Evolutionary conservation across 35 echinoderm and acorn worm species (phyloP).

Genomic region (Amphiura filiformis): DNA sequence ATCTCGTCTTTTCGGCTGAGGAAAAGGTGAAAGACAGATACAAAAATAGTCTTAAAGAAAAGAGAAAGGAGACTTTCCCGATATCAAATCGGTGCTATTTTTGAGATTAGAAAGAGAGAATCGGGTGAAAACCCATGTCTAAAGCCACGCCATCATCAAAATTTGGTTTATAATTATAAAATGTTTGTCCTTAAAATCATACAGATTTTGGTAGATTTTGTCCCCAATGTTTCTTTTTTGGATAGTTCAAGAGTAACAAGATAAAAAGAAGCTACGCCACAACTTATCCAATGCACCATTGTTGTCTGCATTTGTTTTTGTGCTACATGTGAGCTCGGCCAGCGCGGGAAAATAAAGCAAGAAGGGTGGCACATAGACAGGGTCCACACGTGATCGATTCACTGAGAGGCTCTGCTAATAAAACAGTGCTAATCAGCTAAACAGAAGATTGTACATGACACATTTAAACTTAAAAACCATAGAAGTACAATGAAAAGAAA

Average conservation of each 20-base stretch:
- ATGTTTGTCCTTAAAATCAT: too few species aligned
- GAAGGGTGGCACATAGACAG: slow-evolving; percentile 13
- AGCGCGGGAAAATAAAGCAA: background rate
- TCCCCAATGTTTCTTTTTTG: too few species aligned
- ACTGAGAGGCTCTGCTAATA: background rate
- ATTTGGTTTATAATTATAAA: too few species aligned
- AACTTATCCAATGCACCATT: too few species aligned
- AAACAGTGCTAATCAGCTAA: slow-evolving; percentile 1
- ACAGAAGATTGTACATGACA: background rate
- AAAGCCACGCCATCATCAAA: background rate
- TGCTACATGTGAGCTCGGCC: too few species aligned
- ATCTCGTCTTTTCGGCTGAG: background rate
- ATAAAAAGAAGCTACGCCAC: too few species aligned
- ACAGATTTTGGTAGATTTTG: too few species aligned
- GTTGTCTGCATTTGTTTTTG: too few species aligned
- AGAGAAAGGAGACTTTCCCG: background rate
- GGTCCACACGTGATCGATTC: background rate
- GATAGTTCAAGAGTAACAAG: too few species aligned
- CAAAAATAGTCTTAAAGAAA: background rate
- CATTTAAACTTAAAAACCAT: background rate
- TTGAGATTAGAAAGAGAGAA: background rate
- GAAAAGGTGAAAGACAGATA: background rate
- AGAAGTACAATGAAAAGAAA: background rate
- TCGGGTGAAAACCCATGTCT: background rate
- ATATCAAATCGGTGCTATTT: background rate